Percentiles rank a stretch among this genome's conserved stretches.
These are phyloP conservation scores for Aromia moschata DNA, from an alignment of 2,888 invertebrate genomes.

Conservation along the genomic window DNA sequence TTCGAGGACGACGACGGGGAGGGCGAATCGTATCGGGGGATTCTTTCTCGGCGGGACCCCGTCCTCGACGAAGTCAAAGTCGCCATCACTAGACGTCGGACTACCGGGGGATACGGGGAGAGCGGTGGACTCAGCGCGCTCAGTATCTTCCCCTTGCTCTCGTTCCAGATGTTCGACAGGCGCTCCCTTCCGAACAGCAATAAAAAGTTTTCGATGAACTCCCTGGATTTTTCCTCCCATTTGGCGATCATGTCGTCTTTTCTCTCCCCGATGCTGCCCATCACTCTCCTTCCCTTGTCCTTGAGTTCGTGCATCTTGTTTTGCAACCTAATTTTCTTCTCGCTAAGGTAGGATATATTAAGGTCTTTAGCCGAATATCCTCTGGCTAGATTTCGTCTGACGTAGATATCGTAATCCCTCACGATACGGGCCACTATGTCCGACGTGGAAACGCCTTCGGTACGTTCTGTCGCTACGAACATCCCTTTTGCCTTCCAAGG, in stretches of 20 bases:
- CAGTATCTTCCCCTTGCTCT: constrained; percentile 88
- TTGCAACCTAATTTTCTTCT: constrained; percentile 95
- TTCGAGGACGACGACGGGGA: constrained; percentile 43
- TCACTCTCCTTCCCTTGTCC: constrained; percentile 89
- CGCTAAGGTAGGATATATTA: constrained; percentile 97
- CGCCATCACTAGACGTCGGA: constrained; percentile 55
- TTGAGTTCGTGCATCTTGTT: constrained; percentile 97
- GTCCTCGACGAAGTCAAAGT: constrained; percentile 57
- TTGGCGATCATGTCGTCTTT: constrained; percentile 90
- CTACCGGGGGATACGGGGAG: constrained; percentile 69
- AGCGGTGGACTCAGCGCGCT: constrained; percentile 92
- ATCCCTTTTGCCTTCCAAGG: constrained; percentile 89
- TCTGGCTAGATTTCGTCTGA: constrained; percentile 93
- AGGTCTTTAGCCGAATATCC: constrained; percentile 99
- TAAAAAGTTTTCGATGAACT: constrained; percentile 95
- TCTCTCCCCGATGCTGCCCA: constrained; percentile 84
- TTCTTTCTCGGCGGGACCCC: constrained; percentile 59
- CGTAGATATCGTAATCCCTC: constrained; percentile 98
- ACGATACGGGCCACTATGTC: constrained; percentile 98
- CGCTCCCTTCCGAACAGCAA: constrained; percentile 91
- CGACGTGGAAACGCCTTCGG: constrained; percentile 94
- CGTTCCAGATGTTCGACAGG: constrained; percentile 90
- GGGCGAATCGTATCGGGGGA: constrained; percentile 57
- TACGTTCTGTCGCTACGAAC: constrained; percentile 97
- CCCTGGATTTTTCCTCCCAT: constrained; percentile 98